Percentiles rank a stretch among this genome's conserved stretches.
Conservation (phyloP, 2,113 vertebrate species). For the Otis tarda region DNA sequence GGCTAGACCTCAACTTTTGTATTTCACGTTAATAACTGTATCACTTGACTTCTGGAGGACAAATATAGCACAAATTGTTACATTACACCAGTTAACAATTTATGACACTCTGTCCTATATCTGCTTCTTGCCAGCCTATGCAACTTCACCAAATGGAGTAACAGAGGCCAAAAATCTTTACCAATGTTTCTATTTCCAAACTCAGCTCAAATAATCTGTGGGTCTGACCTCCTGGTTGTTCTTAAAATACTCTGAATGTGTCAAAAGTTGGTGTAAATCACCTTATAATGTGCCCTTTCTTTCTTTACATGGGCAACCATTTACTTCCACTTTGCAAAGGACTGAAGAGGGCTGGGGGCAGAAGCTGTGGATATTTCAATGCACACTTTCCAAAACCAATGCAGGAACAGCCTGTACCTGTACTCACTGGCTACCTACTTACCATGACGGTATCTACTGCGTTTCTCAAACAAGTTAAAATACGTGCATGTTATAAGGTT, state of each 20-base stretch:
- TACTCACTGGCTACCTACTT: not conserved
- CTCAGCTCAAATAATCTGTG: not conserved
- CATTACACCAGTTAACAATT: not conserved
- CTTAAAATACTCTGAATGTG: not conserved
- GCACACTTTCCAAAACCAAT: not conserved
- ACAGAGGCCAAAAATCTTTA: not conserved
- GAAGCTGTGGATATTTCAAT: not conserved
- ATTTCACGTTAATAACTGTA: not conserved
- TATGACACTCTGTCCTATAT: not conserved
- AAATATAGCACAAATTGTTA: not conserved
- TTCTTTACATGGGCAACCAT: not conserved
- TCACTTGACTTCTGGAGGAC: not conserved
- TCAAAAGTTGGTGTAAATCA: not conserved
- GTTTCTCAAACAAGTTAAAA: not conserved
- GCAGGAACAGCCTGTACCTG: not conserved
- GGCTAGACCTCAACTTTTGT: not conserved
- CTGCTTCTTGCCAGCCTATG: not conserved
- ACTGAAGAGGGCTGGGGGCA: not conserved
- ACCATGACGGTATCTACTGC: rapidly evolving
- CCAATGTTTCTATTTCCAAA: not conserved
- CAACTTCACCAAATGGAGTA: not conserved
- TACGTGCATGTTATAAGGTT: not conserved
- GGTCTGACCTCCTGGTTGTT: not conserved
- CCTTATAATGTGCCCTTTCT: not conserved
- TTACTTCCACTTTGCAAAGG: not conserved